Conservation (phyloP, 1,140 invertebrate species). For the Mercenaria mercenaria region DNA sequence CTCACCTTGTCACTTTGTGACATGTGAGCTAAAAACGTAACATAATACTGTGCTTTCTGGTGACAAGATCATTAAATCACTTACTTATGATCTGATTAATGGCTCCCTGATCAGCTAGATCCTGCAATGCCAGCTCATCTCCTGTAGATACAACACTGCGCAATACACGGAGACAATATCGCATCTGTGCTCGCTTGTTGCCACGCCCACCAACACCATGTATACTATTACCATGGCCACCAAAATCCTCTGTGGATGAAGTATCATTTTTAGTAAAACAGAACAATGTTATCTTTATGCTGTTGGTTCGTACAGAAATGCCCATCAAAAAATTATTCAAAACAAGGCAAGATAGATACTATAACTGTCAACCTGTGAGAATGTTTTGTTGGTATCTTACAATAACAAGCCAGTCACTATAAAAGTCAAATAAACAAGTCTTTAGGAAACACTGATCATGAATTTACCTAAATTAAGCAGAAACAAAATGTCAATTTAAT, state of each 20-base stretch:
- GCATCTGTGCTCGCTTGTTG: slow-evolving; percentile 85
- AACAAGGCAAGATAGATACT: neutral
- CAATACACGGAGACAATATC: slow-evolving; percentile 84
- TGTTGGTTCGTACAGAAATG: neutral
- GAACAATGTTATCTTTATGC: neutral
- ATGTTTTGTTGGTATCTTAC: too few species aligned
- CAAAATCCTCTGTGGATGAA: slow-evolving; percentile 83
- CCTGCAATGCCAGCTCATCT: slow-evolving; percentile 82
- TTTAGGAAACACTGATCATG: too few species aligned
- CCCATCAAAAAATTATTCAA: neutral
- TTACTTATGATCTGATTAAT: slow-evolving; percentile 84
- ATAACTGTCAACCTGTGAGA: too few species aligned
- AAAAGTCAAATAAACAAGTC: too few species aligned
- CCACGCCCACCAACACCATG: slow-evolving; percentile 85
- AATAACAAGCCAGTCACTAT: too few species aligned
- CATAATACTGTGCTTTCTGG: too few species aligned
- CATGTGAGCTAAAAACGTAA: too few species aligned
- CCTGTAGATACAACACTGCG: slow-evolving; percentile 83
- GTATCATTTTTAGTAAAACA: slow-evolving; percentile 7
- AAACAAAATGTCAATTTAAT: too few species aligned
- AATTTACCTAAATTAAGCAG: too few species aligned
- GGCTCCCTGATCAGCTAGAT: slow-evolving; percentile 85
- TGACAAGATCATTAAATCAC: neutral
- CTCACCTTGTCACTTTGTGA: too few species aligned
- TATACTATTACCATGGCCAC: slow-evolving; percentile 86